Percentiles rank a stretch among this genome's conserved stretches.
Conservation (phyloP, 2,888 invertebrate genomes). For the Ophraella communa region DNA sequence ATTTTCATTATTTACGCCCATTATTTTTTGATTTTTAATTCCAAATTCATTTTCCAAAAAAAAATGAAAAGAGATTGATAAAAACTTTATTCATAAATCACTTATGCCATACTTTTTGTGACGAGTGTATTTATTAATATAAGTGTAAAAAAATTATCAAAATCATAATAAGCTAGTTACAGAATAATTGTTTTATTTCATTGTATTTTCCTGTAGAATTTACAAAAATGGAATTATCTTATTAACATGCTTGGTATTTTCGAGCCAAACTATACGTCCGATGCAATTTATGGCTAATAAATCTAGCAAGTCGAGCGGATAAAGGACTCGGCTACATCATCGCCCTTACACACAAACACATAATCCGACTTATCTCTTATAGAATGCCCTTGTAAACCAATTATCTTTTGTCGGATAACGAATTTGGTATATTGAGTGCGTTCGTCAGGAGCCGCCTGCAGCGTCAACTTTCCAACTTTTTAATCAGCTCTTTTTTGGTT, state of each 20-base stretch:
- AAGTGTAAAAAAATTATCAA: no score
- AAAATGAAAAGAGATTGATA: no score
- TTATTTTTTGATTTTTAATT: no score
- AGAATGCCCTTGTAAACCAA: constrained; percentile 44
- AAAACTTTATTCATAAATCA: no score
- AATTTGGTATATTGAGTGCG: constrained; percentile 26
- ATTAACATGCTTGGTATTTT: background rate
- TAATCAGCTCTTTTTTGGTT: background rate
- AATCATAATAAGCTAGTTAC: no score
- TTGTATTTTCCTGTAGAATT: no score
- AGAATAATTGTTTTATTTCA: no score
- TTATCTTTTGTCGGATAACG: constrained; percentile 38
- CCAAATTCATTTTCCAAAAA: no score
- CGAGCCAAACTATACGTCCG: constrained; percentile 38
- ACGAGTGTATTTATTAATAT: no score
- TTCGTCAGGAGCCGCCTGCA: background rate
- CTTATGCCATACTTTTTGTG: no score
- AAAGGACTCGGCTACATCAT: constrained; percentile 32
- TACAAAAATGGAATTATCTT: no score
- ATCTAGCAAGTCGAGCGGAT: constrained; percentile 41
- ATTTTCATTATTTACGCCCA: no score
- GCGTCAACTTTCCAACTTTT: constrained; percentile 5
- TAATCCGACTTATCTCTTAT: constrained; percentile 47
- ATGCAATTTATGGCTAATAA: constrained; percentile 53
- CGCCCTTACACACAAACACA: constrained; percentile 31